A percentile compares a stretch with the other conserved stretches of the same genome.
Conservation (phyloP, 2,797 vertebrate species). For the Cryptoblepharus egeriae region DNA sequence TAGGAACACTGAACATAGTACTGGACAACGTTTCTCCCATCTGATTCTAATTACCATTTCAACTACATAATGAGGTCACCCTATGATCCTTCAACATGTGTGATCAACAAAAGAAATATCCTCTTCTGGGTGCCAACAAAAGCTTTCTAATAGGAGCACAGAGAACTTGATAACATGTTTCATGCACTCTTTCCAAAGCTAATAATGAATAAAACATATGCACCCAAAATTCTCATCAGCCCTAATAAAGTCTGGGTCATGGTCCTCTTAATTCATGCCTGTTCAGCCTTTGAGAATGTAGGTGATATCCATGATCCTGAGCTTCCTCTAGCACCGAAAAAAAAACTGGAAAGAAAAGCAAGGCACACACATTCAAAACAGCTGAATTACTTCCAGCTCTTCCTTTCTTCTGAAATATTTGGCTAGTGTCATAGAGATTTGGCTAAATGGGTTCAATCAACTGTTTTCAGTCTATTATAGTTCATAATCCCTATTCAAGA, state of each 20-base stretch:
- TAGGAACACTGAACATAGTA: conserved; percentile 49
- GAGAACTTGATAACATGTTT: not conserved
- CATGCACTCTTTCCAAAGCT: conserved; percentile 27
- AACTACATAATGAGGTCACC: conserved; percentile 67
- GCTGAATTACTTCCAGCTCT: conserved; percentile 68
- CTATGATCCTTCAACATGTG: conserved; percentile 61
- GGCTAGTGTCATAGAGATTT: conserved; percentile 82
- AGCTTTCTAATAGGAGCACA: conserved; percentile 74
- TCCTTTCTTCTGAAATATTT: conserved; percentile 65
- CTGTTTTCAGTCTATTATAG: conserved; percentile 77
- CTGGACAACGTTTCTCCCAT: conserved; percentile 56
- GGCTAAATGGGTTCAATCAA: conserved; percentile 79
- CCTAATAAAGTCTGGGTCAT: not conserved
- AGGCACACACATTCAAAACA: conserved; percentile 31
- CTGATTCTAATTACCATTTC: conserved; percentile 76
- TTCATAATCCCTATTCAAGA: conserved; percentile 83
- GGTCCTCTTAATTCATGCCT: rapidly evolving
- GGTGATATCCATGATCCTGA: not conserved
- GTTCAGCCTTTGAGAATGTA: conserved; percentile 21
- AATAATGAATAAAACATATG: not conserved
- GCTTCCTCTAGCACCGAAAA: not conserved
- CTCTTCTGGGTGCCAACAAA: conserved; percentile 48
- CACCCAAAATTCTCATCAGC: not conserved
- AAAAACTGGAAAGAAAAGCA: not conserved
- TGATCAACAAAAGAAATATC: conserved; percentile 72